These are phyloP conservation scores for Siniperca scherzeri DNA, from an alignment of 2,797 vertebrate genomes.

Conservation along the genomic window DNA sequence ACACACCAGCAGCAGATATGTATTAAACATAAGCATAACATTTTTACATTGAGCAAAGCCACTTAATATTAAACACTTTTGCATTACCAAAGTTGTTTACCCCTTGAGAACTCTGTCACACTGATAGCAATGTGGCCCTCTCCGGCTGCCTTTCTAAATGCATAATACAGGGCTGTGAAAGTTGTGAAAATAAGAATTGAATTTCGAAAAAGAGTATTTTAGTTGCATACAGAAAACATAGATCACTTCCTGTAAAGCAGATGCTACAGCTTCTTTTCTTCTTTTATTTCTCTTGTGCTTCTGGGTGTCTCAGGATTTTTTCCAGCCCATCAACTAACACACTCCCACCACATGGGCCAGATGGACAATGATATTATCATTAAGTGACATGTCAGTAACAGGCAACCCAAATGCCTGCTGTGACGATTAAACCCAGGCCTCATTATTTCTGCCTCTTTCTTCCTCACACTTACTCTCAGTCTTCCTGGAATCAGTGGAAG, in stretches of 20 bases:
- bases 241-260: constrained; percentile 6
- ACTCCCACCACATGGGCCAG: constrained; percentile 26
- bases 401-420: constrained; percentile 30
- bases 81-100: constrained; percentile 61
- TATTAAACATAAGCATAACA: constrained; percentile 64
- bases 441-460: constrained; percentile 33
- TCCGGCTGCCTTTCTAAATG: constrained; percentile 14
- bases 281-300: constrained; percentile 13
- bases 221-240: constrained; percentile 19
- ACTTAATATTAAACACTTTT: constrained; percentile 64
- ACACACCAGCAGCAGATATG: constrained; percentile 55
- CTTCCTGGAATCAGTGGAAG: constrained; percentile 57
- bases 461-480: constrained; percentile 29
- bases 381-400: constrained; percentile 18
- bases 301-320: background rate
- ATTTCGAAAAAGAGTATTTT: constrained; percentile 20
- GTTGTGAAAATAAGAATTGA: constrained; percentile 13
- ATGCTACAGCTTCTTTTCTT: background rate
- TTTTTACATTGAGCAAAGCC: constrained; percentile 43
- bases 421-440: constrained; percentile 29
- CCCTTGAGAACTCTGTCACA: constrained; percentile 36
- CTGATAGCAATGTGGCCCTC: constrained; percentile 21
- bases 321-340: constrained; percentile 12
- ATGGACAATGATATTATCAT: constrained; percentile 32
- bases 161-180: constrained; percentile 13